Base-by-base conservation (phyloP, 2,113 vertebrate species). In the Hemibagrus wyckioides region DNA sequence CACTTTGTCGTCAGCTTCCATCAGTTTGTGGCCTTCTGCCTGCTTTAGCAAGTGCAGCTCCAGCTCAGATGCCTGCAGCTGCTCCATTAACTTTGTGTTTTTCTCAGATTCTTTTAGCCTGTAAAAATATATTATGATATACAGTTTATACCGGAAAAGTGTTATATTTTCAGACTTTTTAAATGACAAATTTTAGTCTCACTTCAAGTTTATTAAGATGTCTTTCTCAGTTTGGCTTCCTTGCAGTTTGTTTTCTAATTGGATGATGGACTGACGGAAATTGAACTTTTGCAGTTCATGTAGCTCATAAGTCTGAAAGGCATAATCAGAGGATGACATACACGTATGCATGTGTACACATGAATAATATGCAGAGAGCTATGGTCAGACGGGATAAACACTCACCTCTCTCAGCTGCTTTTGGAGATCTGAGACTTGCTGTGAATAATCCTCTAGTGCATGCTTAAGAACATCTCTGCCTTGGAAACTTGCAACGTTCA, bases 31-130 rank as follows among this genome's bases (percentile, higher is more conserved):
- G 85, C 95, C 85, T 0, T 91, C 92, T 25, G 89, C 91, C 11
- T 92, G 94, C 90, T 95, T 90, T n/a, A 90, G 93, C 80, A 92
- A 92, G 67, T 96, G 95, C 87, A 94, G 95, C 89, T 97, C 95
- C 54, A 93, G 91, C 90, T 96, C 19, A 84, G 94, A 93, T 83
- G 33, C 90, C 86, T 96, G 93, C 44, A 96, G 93, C 90, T 94
- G 94, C 89, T 86, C 92, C 93, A 95, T 94, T 82, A 93, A 89
- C 50, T 92, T 91, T n/a, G 94, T 92, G 33, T 95, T 95, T 54
- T 91, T 92, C 48, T 92, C 94, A 0, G 89, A 94, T 84, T 96
- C 95, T 80, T 92, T 94, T 86, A 91, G 88, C 80, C 96, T 98
- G 88, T 50, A 89, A 28, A 81, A 76, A n/a, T 30, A 87, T 91